Evolutionary conservation across 37 sponge, comb jelly and placozoan species (phyloP).

Genomic region (Ianthella basta): DNA sequence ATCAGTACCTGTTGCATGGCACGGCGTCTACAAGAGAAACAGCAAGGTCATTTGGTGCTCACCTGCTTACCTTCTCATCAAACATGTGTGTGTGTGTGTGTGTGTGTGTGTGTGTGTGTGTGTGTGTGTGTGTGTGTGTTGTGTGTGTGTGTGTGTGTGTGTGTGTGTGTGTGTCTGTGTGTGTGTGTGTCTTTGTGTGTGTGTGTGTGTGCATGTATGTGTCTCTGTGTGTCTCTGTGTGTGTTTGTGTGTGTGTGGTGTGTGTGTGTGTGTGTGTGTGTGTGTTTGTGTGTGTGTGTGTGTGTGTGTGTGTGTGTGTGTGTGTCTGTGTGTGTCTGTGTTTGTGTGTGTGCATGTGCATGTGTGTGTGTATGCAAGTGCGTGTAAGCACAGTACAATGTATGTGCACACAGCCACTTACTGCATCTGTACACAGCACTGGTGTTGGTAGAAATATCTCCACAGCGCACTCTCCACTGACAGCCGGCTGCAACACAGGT

Average conservation of each 20-base stretch:
- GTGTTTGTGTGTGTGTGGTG: not conserved
- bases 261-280: too few relatives aligned
- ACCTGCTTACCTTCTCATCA: not conserved
- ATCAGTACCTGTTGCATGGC: too few relatives aligned
- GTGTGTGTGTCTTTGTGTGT: slow-evolving; percentile 8
- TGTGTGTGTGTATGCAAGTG: slow-evolving; percentile 12
- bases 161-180: slow-evolving; percentile 26
- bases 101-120: slow-evolving; percentile 18
- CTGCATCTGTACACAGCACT: slow-evolving; percentile 6
- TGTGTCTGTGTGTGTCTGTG: slow-evolving; percentile 21
- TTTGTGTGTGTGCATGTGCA: slow-evolving; percentile 8
- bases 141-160: slow-evolving; percentile 29
- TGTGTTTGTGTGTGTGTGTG: not conserved
- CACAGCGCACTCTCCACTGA: not conserved
- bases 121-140: slow-evolving; percentile 23
- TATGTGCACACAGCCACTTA: slow-evolving; percentile 4
- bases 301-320: slow-evolving; percentile 22
- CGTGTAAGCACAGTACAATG: not conserved
- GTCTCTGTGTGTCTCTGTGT: not conserved
- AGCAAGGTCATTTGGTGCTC: too few relatives aligned
- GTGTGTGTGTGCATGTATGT: slow-evolving; percentile 20
- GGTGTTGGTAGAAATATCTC: slow-evolving; percentile 22
- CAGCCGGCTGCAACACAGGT: not conserved
- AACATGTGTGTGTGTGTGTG: not conserved
- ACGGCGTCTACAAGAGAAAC: too few relatives aligned